Evolutionary conservation across 2,113 vertebrate species (phyloP).

Genomic region (Uria aalge): DNA sequence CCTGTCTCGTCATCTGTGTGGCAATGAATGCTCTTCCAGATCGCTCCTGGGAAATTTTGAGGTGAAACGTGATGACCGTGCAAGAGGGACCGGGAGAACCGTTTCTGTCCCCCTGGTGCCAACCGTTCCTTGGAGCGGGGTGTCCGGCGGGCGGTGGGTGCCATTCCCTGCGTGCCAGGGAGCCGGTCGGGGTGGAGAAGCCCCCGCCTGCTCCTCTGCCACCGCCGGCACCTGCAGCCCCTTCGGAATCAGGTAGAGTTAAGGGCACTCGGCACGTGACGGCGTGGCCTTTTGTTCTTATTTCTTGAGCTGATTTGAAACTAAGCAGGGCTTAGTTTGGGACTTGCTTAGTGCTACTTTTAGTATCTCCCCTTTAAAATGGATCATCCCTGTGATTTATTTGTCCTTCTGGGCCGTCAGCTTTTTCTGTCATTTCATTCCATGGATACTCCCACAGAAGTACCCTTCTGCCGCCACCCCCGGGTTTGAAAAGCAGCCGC

Average conservation of each 20-base stretch:
- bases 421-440: neutral
- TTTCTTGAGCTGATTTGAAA: constrained; percentile 62
- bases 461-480: accelerated
- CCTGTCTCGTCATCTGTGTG: neutral
- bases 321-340: constrained; percentile 66
- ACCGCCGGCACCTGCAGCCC: neutral
- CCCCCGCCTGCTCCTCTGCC: neutral
- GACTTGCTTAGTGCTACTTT: constrained; percentile 54
- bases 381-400: constrained; percentile 47
- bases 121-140: accelerated
- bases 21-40: neutral
- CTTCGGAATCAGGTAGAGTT: neutral
- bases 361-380: constrained; percentile 51
- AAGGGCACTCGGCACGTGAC: neutral
- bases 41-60: neutral
- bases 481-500: accelerated
- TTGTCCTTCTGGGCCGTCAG: neutral
- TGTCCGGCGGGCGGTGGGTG: accelerated
- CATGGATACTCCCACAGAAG: neutral
- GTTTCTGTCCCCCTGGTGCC: accelerated
- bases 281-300: constrained; percentile 11
- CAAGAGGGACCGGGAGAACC: neutral
- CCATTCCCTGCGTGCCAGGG: accelerated
- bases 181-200: neutral
- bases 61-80: accelerated